Conservation (phyloP, 1,140 invertebrate genomes). For the Scaptomyza pallida region DNA sequence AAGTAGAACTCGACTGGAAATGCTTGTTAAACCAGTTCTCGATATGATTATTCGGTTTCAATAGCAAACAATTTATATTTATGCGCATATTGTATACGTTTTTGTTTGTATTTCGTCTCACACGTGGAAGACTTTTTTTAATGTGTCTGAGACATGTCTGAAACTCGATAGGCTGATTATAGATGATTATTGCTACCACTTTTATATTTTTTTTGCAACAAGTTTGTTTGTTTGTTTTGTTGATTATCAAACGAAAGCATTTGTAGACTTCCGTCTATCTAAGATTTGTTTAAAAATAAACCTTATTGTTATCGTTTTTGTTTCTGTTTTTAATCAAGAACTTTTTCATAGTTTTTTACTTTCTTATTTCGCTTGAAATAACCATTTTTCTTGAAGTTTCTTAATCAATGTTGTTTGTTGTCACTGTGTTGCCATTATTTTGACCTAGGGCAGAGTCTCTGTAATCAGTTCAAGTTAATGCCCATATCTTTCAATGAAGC, state of each 20-base stretch:
- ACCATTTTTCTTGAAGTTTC: background rate
- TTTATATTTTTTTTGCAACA: background rate
- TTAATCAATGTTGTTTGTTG: background rate
- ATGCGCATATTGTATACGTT: conserved; percentile 27
- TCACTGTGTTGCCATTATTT: background rate
- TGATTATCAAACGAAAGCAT: conserved; percentile 4
- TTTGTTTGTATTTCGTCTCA: conserved; percentile 9
- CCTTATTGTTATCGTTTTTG: background rate
- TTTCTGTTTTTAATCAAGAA: no score
- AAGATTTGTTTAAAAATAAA: background rate
- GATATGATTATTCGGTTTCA: conserved; percentile 19
- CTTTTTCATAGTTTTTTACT: no score
- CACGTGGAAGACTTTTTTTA: conserved; percentile 30
- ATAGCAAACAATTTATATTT: conserved; percentile 37
- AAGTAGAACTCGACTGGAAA: conserved; percentile 35
- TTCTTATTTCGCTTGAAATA: no score
- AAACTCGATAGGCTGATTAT: conserved; percentile 27
- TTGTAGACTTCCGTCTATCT: conserved; percentile 9
- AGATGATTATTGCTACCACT: background rate
- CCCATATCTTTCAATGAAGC: conserved; percentile 16
- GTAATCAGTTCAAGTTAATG: conserved; percentile 30
- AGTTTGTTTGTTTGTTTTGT: conserved; percentile 18
- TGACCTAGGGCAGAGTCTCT: conserved; percentile 27
- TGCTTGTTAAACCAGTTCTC: conserved; percentile 40
- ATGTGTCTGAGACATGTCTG: conserved; percentile 38